Evolutionary conservation across 2,113 vertebrate species (phyloP).

Genomic region (Calidris pugnax): DNA sequence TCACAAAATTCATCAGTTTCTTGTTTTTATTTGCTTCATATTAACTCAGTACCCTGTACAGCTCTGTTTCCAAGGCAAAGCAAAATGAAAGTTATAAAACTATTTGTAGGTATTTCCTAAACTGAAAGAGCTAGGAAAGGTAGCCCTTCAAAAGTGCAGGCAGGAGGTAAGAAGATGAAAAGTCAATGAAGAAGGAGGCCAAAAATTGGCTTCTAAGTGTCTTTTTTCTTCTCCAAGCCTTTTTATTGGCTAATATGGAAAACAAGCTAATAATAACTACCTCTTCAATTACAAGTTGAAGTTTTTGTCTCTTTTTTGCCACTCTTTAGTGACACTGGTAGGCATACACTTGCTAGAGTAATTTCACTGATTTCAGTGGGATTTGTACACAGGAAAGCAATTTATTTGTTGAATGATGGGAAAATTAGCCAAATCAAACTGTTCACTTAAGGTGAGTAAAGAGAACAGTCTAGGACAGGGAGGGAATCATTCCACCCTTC

Average conservation of each 20-base stretch:
- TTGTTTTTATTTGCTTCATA: constrained; percentile 24
- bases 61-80: constrained; percentile 15
- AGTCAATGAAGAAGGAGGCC: not conserved
- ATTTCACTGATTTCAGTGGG: not conserved
- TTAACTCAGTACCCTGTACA: not conserved
- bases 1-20: not conserved
- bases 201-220: not conserved
- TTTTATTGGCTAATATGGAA: not conserved
- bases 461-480: not conserved
- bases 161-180: not conserved
- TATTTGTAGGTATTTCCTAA: not conserved
- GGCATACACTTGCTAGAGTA: not conserved
- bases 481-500: not conserved
- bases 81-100: not conserved
- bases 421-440: not conserved
- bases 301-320: not conserved
- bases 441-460: not conserved
- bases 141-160: not conserved
- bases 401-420: not conserved
- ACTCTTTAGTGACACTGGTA: not conserved
- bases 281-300: not conserved
- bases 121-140: not conserved
- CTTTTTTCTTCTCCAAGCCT: not conserved
- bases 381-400: not conserved
- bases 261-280: not conserved